Percentiles rank a stretch among this genome's conserved stretches.
phyloP scores from a whole-genome alignment of 2,113 vertebrate genomes.

The Nothobranchius kuhntae region DNA sequence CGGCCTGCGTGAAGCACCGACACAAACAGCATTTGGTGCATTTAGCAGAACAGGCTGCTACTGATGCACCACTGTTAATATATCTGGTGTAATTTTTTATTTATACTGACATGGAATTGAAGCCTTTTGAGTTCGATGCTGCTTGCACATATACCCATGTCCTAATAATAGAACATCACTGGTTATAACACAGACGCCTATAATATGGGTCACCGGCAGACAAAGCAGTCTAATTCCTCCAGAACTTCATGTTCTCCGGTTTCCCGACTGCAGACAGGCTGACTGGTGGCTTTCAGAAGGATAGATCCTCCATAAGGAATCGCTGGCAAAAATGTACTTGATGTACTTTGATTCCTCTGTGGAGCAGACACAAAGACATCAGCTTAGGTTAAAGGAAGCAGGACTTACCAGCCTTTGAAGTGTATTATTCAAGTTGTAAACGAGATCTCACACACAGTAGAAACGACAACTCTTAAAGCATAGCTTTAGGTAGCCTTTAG shows the following conservation, averaged over 20 bases:
- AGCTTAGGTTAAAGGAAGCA: background rate
- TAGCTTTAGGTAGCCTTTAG: conserved; percentile 79
- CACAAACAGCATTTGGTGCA: conserved; percentile 66
- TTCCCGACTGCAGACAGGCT: background rate
- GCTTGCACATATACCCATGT: conserved; percentile 18
- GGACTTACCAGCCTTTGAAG: conserved; percentile 79
- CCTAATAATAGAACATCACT: conserved; percentile 50
- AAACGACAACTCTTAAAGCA: conserved; percentile 80
- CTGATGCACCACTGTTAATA: background rate
- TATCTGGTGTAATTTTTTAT: conserved; percentile 20
- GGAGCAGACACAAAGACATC: conserved; percentile 16
- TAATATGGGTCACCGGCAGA: conserved; percentile 10
- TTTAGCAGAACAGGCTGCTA: conserved; percentile 42
- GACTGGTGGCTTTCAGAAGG: conserved; percentile 1
- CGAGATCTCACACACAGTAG: conserved; percentile 76
- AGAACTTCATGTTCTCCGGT: conserved; percentile 1
- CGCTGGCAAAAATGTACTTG: conserved; percentile 8
- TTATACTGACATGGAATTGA: conserved; percentile 35
- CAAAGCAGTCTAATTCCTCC: conserved; percentile 13
- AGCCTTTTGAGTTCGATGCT: conserved; percentile 11
- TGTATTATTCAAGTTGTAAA: conserved; percentile 80
- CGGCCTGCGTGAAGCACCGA: no score
- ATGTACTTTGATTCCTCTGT: conserved; percentile 12
- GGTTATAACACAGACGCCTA: conserved; percentile 15
- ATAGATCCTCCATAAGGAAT: conserved; percentile 10